A percentile compares a stretch with the other conserved stretches of the same genome.
These are phyloP conservation scores for Apantesis nais DNA, from an alignment of 2,888 invertebrate species.

Conservation along the genomic window DNA sequence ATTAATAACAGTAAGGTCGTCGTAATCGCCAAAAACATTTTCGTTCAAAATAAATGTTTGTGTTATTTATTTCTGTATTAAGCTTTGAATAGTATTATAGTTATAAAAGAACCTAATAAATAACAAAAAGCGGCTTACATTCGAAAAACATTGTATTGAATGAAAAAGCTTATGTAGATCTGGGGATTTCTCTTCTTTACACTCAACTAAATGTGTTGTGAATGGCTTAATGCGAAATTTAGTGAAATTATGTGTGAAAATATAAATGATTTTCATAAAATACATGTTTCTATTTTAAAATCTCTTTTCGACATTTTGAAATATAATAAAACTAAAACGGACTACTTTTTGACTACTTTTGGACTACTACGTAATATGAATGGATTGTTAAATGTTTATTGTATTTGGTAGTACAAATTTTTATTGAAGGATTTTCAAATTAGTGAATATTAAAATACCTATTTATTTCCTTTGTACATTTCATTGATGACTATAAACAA, in stretches of 20 bases:
- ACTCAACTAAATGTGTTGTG: constrained; percentile 15
- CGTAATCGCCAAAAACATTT: not conserved
- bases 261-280: not conserved
- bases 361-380: not conserved
- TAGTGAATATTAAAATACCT: not conserved
- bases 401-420: not conserved
- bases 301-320: not conserved
- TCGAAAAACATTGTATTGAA: constrained; percentile 20
- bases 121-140: constrained; percentile 13
- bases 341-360: too few species aligned
- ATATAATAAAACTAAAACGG: not conserved
- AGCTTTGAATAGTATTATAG: constrained; percentile 18
- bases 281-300: not conserved
- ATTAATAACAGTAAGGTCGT: not conserved
- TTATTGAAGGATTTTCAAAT: not conserved
- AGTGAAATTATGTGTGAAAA: not conserved
- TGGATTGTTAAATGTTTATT: not conserved
- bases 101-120: constrained; percentile 28
- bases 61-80: constrained; percentile 26
- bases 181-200: constrained; percentile 22
- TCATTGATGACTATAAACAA: not conserved
- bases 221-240: not conserved
- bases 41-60: constrained; percentile 27
- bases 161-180: constrained; percentile 19
- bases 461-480: not conserved